A percentile compares a stretch with the other conserved stretches of the same genome.
These are phyloP conservation scores for Danio choprae DNA, from an alignment of 2,797 vertebrate species.

Conservation along the genomic window DNA sequence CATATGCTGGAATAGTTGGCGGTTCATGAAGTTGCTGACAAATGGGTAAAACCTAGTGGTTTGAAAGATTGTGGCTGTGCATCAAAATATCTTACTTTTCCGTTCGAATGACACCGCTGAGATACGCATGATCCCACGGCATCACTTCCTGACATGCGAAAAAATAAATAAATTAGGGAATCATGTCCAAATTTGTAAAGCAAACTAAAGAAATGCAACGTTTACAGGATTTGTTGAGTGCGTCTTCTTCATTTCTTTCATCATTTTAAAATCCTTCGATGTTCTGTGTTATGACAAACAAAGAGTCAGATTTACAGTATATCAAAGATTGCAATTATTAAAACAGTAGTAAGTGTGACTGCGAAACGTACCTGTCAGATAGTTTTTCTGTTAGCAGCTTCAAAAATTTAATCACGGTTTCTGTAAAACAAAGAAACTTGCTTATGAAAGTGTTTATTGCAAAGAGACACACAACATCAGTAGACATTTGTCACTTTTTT, in stretches of 20 bases:
- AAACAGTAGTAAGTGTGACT: not conserved
- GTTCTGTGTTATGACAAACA: conserved; percentile 77
- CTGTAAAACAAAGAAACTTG: conserved; percentile 67
- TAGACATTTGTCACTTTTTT: no score
- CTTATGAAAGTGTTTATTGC: not conserved
- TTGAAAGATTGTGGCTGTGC: no score
- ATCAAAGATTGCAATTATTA: not conserved
- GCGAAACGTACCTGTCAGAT: conserved; percentile 81
- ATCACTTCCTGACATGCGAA: conserved; percentile 82
- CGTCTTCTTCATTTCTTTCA: conserved; percentile 87
- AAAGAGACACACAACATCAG: no score
- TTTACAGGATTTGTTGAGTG: conserved; percentile 85
- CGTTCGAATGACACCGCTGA: conserved; percentile 89
- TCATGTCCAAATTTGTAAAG: not conserved
- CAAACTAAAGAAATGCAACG: conserved; percentile 62
- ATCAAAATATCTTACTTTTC: conserved; percentile 83
- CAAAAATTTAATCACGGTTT: conserved; percentile 92
- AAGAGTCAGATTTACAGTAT: not conserved
- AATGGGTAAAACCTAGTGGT: no score
- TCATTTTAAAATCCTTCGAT: conserved; percentile 89
- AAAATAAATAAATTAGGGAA: conserved; percentile 5
- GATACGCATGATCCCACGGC: conserved; percentile 96
- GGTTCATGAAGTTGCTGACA: no score
- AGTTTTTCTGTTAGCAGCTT: conserved; percentile 89
- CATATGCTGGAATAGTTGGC: no score